Evolutionary conservation across 2,797 vertebrate genomes (phyloP).

Genomic region (Sylvia borin): DNA sequence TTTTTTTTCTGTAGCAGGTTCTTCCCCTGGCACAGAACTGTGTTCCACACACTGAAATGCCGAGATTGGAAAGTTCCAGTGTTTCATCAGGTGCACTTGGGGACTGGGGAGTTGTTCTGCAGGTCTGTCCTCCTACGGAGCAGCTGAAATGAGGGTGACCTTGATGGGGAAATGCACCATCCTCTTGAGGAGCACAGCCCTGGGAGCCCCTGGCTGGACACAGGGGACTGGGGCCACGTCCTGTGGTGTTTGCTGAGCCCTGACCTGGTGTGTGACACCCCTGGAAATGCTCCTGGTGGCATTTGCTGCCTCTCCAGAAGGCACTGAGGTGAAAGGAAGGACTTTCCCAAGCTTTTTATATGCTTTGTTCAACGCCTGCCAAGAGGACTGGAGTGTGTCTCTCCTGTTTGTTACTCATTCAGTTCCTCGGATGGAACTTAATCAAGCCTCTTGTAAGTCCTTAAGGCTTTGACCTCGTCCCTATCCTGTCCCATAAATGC

Average conservation of each 20-base stretch:
- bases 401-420: not conserved
- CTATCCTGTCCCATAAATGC: not conserved
- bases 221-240: not conserved
- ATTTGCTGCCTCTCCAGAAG: not conserved
- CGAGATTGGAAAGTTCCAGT: not conserved
- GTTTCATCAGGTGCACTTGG: not conserved
- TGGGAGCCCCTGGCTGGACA: not conserved
- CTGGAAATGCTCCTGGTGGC: not conserved
- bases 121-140: not conserved
- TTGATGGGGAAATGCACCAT: rapidly evolving
- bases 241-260: not conserved
- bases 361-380: not conserved
- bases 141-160: not conserved
- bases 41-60: rapidly evolving
- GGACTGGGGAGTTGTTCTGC: not conserved
- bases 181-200: not conserved
- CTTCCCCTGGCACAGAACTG: rapidly evolving
- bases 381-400: not conserved
- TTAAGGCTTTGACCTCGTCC: not conserved
- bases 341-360: rapidly evolving
- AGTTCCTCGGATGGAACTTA: not conserved
- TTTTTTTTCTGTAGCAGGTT: not conserved
- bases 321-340: not conserved
- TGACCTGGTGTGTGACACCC: rapidly evolving
- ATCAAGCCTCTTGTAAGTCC: not conserved